phyloP scores from a whole-genome alignment of 2,888 invertebrate genomes.

The Drosophila borealis region DNA sequence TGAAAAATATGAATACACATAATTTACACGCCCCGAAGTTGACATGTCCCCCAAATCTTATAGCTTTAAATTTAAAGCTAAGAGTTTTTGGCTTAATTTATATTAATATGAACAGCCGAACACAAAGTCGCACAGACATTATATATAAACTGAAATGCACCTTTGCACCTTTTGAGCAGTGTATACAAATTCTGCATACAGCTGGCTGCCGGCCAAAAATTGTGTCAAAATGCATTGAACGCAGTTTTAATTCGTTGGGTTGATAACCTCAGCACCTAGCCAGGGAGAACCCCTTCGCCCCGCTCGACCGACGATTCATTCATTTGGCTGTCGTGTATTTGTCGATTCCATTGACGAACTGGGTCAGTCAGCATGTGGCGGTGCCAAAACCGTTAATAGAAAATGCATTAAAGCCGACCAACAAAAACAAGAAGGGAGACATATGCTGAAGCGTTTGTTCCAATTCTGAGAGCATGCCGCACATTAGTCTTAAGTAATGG shows the following conservation, averaged over 20 bases:
- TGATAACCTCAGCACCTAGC: constrained; percentile 64
- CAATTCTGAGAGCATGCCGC: constrained; percentile 75
- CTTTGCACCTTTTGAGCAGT: neutral
- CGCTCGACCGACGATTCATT: constrained; percentile 7
- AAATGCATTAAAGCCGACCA: constrained; percentile 70
- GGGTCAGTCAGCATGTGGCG: constrained; percentile 72
- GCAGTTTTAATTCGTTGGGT: constrained; percentile 56
- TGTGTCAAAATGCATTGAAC: constrained; percentile 73
- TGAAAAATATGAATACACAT: no score
- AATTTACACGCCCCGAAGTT: no score
- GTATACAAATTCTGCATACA: constrained; percentile 57
- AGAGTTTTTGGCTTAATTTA: no score
- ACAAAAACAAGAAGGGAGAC: constrained; percentile 12
- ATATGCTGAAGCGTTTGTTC: constrained; percentile 63
- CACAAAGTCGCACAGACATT: no score
- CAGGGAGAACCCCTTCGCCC: constrained; percentile 1
- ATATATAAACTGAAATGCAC: neutral
- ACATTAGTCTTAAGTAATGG: constrained; percentile 73
- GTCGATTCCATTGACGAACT: constrained; percentile 75
- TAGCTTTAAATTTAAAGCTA: no score
- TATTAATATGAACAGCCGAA: no score
- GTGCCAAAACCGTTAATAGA: constrained; percentile 71
- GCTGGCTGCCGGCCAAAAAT: constrained; percentile 61
- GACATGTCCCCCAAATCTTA: no score
- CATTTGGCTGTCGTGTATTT: constrained; percentile 48